These are phyloP conservation scores for Poecilia picta DNA, from an alignment of 2,797 vertebrate genomes.

Conservation along the genomic window DNA sequence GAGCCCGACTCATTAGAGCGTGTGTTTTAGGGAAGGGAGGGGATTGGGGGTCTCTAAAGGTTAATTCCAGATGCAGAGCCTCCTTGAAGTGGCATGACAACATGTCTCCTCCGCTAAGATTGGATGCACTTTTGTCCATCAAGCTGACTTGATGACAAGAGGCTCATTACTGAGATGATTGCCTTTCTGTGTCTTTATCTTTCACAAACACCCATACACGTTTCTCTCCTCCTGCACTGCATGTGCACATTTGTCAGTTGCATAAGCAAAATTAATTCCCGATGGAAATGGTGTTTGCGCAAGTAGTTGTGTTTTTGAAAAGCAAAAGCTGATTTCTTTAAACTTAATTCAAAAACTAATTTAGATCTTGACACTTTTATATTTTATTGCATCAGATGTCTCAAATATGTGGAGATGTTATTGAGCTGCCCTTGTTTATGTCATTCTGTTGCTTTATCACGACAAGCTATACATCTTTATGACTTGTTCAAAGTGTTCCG, in stretches of 20 bases:
- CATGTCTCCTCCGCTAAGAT: conserved; percentile 75
- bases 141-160: conserved; percentile 61
- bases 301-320: conserved; percentile 55
- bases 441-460: conserved; percentile 65
- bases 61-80: conserved; percentile 78
- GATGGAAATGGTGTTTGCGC: conserved; percentile 24
- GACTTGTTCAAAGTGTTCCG: conserved; percentile 53
- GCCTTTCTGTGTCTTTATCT: conserved; percentile 1
- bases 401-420: conserved; percentile 43
- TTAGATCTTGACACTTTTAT: conserved; percentile 60
- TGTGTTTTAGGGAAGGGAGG: conserved; percentile 64
- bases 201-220: fast-evolving
- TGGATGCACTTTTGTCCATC: conserved; percentile 70
- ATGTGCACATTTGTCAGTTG: conserved; percentile 15
- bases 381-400: conserved; percentile 55
- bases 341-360: conserved; percentile 51
- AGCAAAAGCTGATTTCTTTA: conserved; percentile 48
- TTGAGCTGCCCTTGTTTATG: conserved; percentile 48
- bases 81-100: conserved; percentile 74
- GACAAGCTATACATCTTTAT: conserved; percentile 40
- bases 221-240: background rate
- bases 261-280: conserved; percentile 25
- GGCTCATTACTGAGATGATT: conserved; percentile 53
- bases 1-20: conserved; percentile 74
- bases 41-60: conserved; percentile 70